Conservation (phyloP, 1,140 invertebrate species). For the Stegodyphus dumicola region DNA sequence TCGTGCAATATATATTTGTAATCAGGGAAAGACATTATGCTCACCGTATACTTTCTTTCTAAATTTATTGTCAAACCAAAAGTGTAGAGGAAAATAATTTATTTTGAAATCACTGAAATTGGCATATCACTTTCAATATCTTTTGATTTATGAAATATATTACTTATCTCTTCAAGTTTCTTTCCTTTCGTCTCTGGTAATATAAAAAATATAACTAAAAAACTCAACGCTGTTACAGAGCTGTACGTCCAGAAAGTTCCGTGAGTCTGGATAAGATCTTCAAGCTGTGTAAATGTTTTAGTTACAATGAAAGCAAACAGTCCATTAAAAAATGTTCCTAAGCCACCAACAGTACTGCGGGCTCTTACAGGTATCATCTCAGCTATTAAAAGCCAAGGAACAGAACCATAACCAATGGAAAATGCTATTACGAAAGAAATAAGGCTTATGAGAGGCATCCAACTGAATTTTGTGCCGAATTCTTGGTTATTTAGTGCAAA, state of each 20-base stretch:
- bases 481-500: not conserved
- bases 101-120: too few relatives aligned
- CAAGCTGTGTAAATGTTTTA: conserved; percentile 77
- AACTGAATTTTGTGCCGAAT: conserved; percentile 66
- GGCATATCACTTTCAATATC: too few relatives aligned
- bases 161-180: conserved; percentile 68
- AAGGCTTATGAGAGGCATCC: conserved; percentile 72
- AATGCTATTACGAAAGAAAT: conserved; percentile 74
- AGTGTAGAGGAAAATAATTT: too few relatives aligned
- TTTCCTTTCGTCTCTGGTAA: conserved; percentile 71
- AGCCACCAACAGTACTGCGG: conserved; percentile 64
- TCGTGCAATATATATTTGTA: too few relatives aligned
- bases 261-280: conserved; percentile 65
- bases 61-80: too few relatives aligned
- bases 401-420: not conserved
- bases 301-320: conserved; percentile 82
- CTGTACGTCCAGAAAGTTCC: conserved; percentile 69
- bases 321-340: conserved; percentile 84
- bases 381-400: conserved; percentile 78
- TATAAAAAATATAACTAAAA: conserved; percentile 67
- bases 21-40: too few relatives aligned
- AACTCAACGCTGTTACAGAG: conserved; percentile 64
- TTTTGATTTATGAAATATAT: not conserved
- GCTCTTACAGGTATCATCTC: conserved; percentile 80
- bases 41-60: too few relatives aligned